phyloP scores from a whole-genome alignment of 2,797 vertebrate species.

The Gambusia yucatana region DNA sequence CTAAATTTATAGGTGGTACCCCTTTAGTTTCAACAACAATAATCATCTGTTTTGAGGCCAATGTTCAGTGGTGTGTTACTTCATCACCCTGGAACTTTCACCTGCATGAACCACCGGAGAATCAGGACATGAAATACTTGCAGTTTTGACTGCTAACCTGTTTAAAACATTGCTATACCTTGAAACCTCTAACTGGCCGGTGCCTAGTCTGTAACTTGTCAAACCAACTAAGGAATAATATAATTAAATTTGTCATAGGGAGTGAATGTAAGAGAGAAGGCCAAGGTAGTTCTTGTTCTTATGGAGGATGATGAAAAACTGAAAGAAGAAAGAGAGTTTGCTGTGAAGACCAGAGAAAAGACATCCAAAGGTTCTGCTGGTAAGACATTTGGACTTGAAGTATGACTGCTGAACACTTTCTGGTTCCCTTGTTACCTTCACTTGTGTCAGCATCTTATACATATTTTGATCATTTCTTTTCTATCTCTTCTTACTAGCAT shows the following conservation, averaged over 20 bases:
- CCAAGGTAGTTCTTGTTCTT: slow-evolving; percentile 92
- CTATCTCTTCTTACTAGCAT: slow-evolving; percentile 57
- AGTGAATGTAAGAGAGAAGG: slow-evolving; percentile 94
- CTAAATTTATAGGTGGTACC: background rate
- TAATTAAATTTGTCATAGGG: slow-evolving; percentile 73
- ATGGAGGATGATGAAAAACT: slow-evolving; percentile 93
- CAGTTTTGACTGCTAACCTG: background rate
- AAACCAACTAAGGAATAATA: slow-evolving; percentile 14
- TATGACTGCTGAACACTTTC: background rate
- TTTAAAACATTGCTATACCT: background rate
- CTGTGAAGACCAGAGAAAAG: slow-evolving; percentile 96
- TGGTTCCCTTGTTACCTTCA: background rate
- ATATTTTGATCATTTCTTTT: background rate
- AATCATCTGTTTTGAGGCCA: background rate
- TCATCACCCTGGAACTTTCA: background rate
- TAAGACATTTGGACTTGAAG: slow-evolving; percentile 54
- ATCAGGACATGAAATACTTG: background rate
- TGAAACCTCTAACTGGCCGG: background rate
- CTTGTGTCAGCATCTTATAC: background rate
- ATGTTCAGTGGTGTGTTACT: background rate
- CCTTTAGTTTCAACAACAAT: background rate
- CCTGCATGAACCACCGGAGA: background rate
- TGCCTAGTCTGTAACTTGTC: background rate
- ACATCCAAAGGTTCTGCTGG: slow-evolving; percentile 90
- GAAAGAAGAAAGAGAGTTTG: slow-evolving; percentile 92